Evolutionary conservation across 2,888 invertebrate genomes (phyloP).

Genomic region (Acleris laterana): DNA sequence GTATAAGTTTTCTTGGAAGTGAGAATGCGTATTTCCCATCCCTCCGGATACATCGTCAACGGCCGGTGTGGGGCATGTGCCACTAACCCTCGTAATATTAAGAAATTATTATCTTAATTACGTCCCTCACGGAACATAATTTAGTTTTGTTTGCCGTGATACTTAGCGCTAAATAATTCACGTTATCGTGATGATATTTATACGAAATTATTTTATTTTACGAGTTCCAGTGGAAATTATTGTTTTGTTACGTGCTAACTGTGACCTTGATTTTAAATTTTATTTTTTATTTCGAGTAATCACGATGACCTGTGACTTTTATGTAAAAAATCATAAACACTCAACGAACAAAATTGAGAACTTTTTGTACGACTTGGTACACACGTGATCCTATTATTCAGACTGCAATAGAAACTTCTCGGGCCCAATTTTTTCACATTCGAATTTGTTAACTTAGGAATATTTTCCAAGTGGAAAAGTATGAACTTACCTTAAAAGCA

Average conservation of each 20-base stretch:
- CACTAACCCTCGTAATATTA: slow-evolving; percentile 46
- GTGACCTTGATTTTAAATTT: background rate
- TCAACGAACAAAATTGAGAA: no score
- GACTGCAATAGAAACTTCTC: no score
- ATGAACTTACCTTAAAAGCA: background rate
- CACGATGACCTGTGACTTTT: background rate
- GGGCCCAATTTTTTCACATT: no score
- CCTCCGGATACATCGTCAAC: slow-evolving; percentile 20
- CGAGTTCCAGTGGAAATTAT: slow-evolving; percentile 9
- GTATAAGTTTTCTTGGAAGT: background rate
- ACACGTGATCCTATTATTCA: no score
- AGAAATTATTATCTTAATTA: slow-evolving; percentile 63
- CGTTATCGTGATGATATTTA: slow-evolving; percentile 31
- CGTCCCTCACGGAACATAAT: slow-evolving; percentile 57
- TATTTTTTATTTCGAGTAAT: background rate
- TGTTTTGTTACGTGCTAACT: slow-evolving; percentile 14
- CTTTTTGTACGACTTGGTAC: no score
- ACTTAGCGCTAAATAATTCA: slow-evolving; percentile 39
- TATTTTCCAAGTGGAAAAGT: background rate
- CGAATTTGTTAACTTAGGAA: background rate
- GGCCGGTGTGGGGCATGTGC: slow-evolving; percentile 33
- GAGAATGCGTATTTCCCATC: slow-evolving; percentile 6
- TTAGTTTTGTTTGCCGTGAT: slow-evolving; percentile 47
- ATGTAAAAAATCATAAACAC: no score
- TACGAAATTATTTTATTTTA: slow-evolving; percentile 27